Evolutionary conservation across 1,140 invertebrate species (phyloP), one percentile per base, ranked within the genome.

Genomic region (Leptopilina clavipes): DNA sequence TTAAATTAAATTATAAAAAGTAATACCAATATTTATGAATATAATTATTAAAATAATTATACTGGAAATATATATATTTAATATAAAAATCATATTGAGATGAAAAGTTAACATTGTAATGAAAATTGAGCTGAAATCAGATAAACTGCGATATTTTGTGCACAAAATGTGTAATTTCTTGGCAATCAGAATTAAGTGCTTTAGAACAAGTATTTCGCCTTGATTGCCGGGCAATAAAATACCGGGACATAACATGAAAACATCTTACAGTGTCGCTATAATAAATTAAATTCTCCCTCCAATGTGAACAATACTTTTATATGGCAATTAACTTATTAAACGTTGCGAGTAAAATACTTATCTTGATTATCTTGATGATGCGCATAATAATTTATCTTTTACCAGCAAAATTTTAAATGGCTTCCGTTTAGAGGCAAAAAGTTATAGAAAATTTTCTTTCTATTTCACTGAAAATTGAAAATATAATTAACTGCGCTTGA

Each of bases 271-370:
- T n/a, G 14, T 17, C n/a, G 48, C 48, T 52, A 40, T 40, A 52
- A 52, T 52, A 52, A 52, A 52, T 52, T 52, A 52, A 52, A 52
- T 52, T 52, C 12, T 52, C 48, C n/a, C 14, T 17, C 14, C n/a
- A 17, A 52, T 52, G 48, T 17, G 48, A 52, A 52, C 48, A 52
- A 52, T 52, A 52, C 48, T 52, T 52, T 52, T 52, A 52, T 52
- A 52, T 52, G 14, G 48, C 48, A 52, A 52, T 52, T 52, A 52
- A 52, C 48, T 52, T n/a, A 52, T 52, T 52, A 52, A 52, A 52
- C 48, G 48, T 52, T 52, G n/a, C n/a, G 48, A 52, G 48, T 52
- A 52, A 52, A 52, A 52, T n/a, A n/a, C 14, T 52, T 52, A 52
- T 52, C 48, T 52, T 52, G n/a, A 52, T 52, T 52, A 52, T 52